Evolutionary conservation across 1,140 invertebrate species (phyloP).

Genomic region (Samia ricini): DNA sequence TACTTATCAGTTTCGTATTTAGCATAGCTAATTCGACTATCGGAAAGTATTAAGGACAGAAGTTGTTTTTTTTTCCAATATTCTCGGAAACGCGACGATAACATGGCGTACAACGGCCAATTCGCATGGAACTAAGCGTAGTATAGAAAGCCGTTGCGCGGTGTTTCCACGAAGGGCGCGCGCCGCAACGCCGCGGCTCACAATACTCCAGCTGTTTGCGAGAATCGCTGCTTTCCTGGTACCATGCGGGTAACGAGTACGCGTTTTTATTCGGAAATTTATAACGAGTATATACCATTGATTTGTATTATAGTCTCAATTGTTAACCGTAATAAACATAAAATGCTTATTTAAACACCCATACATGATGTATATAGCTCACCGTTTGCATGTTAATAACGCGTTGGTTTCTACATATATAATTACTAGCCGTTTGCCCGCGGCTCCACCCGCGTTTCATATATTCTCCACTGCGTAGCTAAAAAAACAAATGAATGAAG

Average conservation of each 20-base stretch:
- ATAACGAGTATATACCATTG: not conserved
- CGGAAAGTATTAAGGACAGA: not conserved
- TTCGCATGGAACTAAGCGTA: not conserved
- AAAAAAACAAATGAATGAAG: too few relatives aligned
- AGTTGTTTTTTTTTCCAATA: not conserved
- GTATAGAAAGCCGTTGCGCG: conserved; percentile 5
- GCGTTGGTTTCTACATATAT: too few relatives aligned
- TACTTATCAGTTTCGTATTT: not conserved
- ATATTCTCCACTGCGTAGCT: too few relatives aligned
- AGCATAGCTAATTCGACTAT: not conserved
- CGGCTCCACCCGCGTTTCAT: too few relatives aligned
- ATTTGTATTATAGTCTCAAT: not conserved
- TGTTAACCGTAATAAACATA: conserved; percentile 1
- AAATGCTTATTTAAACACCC: not conserved
- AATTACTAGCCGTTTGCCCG: too few relatives aligned
- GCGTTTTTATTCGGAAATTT: not conserved
- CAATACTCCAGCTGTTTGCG: conserved; percentile 3
- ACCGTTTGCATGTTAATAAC: not conserved
- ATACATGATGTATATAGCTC: not conserved
- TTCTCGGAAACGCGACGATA: conserved; percentile 1
- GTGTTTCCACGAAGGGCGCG: conserved; percentile 3
- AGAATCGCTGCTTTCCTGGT: conserved; percentile 10
- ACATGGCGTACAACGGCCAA: not conserved
- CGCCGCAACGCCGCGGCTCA: not conserved
- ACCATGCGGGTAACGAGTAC: not conserved